Evolutionary conservation across 2,797 vertebrate genomes (phyloP), one percentile per base, ranked within the genome.

Genomic region (Gastrophryne carolinensis): DNA sequence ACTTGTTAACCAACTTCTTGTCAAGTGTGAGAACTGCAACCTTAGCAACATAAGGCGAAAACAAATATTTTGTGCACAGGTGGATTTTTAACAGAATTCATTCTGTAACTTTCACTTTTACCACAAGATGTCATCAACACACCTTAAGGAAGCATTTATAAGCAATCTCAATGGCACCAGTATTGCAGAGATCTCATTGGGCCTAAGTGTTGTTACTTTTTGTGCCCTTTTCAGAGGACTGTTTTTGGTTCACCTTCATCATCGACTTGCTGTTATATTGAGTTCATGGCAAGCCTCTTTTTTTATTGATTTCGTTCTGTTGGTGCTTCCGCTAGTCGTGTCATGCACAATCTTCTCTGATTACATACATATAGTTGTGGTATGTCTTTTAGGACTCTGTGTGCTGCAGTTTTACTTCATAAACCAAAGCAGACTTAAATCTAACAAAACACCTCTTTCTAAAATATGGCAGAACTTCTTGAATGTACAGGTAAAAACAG

Each of bases 141-240:
- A 91, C 12, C 82, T 92, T 60, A 99, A 98, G 80, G 92, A 96
- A 85, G 94, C 90, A 0, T 99, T 99, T 82, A 66, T 99, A 81
- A 94, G 94, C 83, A 93, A 98, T 79, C 89, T 96, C 17, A 98
- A 90, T 5, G 98, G 98, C 69, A 99, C 96, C 1, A 95, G 85
- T 30, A 83, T 97, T 80, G 79, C 85, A 71, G 98, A 99, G 84
- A 88, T 98, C 61, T 89, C 88, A 0, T 13, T 92, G 12, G 95
- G 94, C 66, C 85, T 93, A 44, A 83, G 92, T n/a, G 83, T 98
- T 1, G 79, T 92, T 2, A 93, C 93, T 0, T 80, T 94, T 4
- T 96, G 94, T 80, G 69, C 97, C 54, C 85, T 96, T 35, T 90
- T 82, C 74, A 89, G 98, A 86, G 96, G 95, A 7, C 86, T 97